phyloP scores from a whole-genome alignment of 35 echinoderm and acorn worm species.

The Holothuria glaberrima region DNA sequence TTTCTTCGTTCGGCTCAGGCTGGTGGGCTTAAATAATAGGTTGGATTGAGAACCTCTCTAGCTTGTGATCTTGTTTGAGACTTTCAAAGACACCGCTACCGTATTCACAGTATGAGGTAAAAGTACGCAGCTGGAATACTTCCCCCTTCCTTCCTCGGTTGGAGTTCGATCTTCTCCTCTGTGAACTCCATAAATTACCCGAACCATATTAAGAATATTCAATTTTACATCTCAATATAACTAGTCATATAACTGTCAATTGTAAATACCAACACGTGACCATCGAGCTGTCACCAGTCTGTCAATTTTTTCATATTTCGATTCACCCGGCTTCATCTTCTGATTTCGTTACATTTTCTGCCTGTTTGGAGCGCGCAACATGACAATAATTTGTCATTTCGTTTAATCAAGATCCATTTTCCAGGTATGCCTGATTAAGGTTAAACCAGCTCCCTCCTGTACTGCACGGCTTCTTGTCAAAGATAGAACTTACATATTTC shows the following conservation, averaged over 20 bases:
- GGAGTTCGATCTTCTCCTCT: slow-evolving; percentile 1
- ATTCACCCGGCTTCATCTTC: not conserved
- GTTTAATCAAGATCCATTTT: not conserved
- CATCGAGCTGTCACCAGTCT: slow-evolving; percentile 15
- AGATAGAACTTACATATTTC: too few species aligned
- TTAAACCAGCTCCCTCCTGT: not conserved
- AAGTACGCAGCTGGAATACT: slow-evolving; percentile 9
- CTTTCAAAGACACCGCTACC: slow-evolving; percentile 29
- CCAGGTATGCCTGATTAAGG: slow-evolving; percentile 39
- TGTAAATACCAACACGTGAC: slow-evolving; percentile 37
- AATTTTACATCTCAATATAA: slow-evolving; percentile 16
- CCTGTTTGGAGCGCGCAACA: slow-evolving; percentile 25
- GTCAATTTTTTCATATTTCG: slow-evolving; percentile 32
- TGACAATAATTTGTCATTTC: slow-evolving; percentile 41
- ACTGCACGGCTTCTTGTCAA: not conserved
- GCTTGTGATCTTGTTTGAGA: slow-evolving; percentile 24
- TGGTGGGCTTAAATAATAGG: too few species aligned
- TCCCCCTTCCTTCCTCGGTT: not conserved
- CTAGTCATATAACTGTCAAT: slow-evolving; percentile 34
- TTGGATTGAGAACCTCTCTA: not conserved
- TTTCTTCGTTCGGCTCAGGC: too few species aligned
- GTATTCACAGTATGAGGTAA: slow-evolving; percentile 21
- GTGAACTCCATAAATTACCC: slow-evolving; percentile 23
- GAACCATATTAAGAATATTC: slow-evolving; percentile 2
- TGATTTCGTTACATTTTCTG: slow-evolving; percentile 48